A percentile compares a stretch with the other conserved stretches of the same genome.
phyloP scores from a whole-genome alignment of 2,113 vertebrate species.

The Axis porcinus region DNA sequence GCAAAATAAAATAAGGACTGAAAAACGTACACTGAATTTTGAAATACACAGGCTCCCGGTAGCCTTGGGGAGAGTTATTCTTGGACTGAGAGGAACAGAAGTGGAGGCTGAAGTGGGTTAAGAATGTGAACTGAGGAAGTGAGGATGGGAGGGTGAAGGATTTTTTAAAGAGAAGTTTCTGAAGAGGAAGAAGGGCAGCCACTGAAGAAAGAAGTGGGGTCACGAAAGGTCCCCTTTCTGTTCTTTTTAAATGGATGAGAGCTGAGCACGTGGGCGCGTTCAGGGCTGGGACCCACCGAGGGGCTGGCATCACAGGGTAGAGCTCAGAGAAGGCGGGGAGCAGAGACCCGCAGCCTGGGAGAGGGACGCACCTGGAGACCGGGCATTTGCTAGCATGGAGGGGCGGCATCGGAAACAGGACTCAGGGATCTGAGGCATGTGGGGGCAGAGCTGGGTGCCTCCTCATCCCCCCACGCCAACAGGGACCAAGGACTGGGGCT shows the following conservation, averaged over 20 bases:
- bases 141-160: accelerated
- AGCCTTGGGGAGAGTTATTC: not conserved
- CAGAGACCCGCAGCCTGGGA: not conserved
- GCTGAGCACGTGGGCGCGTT: accelerated
- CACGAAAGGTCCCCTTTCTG: not conserved
- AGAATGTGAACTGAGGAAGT: not conserved
- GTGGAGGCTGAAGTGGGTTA: accelerated
- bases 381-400: not conserved
- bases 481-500: not conserved
- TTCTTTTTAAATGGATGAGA: not conserved
- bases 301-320: accelerated
- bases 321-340: accelerated
- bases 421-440: not conserved
- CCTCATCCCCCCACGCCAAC: not conserved
- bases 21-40: not conserved
- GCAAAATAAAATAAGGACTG: not conserved
- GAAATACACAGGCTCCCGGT: not conserved
- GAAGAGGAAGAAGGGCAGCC: not conserved
- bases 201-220: not conserved
- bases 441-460: not conserved
- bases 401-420: not conserved
- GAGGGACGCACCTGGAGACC: not conserved
- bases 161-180: not conserved
- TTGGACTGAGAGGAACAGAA: not conserved
- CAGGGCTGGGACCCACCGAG: not conserved